Conservation (phyloP, 2,888 invertebrate genomes). For the Dasysyrphus tricinctus region DNA sequence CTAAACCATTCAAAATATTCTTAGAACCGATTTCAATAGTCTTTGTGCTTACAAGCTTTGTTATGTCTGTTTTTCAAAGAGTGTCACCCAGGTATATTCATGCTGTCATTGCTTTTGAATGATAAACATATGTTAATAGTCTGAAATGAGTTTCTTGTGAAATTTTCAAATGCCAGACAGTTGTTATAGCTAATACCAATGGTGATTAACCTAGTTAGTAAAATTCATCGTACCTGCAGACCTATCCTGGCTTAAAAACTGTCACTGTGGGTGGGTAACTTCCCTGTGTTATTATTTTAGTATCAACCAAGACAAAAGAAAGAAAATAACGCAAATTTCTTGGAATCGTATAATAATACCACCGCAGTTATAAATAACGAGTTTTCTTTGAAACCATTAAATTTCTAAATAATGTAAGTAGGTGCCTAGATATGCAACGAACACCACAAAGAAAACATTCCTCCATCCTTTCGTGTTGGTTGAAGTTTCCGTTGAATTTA, state of each 20-base stretch:
- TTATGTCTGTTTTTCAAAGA: no score
- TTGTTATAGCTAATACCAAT: not conserved
- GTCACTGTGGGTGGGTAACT: not conserved
- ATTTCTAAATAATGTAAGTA: conserved; percentile 10
- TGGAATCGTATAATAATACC: not conserved
- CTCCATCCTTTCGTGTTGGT: not conserved
- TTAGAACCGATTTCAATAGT: no score
- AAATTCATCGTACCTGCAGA: not conserved
- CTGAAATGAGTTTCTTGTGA: not conserved
- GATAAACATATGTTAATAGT: not conserved
- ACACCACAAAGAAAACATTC: conserved; percentile 3
- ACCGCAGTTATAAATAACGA: conserved; percentile 1
- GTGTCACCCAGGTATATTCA: no score
- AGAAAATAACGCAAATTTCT: not conserved
- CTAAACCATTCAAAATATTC: no score
- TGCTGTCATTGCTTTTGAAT: not conserved
- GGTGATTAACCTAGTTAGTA: not conserved
- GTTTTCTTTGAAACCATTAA: conserved; percentile 2
- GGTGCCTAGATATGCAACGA: not conserved
- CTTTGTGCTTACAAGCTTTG: no score
- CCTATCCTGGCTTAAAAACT: not conserved
- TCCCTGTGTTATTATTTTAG: not conserved
- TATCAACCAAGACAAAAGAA: not conserved
- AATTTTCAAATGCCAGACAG: not conserved
- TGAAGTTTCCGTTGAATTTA: conserved; percentile 12